These are phyloP conservation scores for human DNA, from an alignment of 2,113 vertebrate species.

Conservation along the genomic window GRCh38 chr21:45305001-45305500, in stretches of 20 bases:
- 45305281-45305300: not conserved
- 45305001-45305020: too few relatives aligned
- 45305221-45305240: too few relatives aligned
- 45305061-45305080: not conserved
- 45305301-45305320: not conserved
- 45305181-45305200: not conserved
- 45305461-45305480: too few relatives aligned
- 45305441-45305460: too few relatives aligned
- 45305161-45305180: not conserved
- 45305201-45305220: too few relatives aligned
- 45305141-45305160: not conserved
- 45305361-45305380: not conserved
- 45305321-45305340: not conserved
- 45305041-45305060: too few relatives aligned
- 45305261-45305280: not conserved
- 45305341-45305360: not conserved
- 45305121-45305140: fast-evolving
- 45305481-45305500: too few relatives aligned
- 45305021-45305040: not conserved
- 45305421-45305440: too few relatives aligned
- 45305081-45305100: not conserved
- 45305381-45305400: too few relatives aligned
- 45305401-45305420: not conserved
- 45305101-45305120: not conserved
- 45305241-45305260: not conserved